Conservation (phyloP, 1,140 invertebrate species). For the Halictus rubicundus region DNA sequence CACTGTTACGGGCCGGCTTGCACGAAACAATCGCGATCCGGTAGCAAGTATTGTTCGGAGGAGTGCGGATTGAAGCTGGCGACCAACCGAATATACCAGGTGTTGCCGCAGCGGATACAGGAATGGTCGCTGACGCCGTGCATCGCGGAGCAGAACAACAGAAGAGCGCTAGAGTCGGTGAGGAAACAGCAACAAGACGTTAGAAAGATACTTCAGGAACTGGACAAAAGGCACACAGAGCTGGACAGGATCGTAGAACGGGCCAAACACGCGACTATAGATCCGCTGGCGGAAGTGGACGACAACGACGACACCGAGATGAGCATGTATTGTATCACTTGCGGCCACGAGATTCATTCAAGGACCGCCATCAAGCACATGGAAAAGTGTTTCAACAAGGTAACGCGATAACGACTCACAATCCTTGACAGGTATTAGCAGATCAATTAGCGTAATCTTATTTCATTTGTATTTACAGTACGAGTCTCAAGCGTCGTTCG, state of each 20-base stretch:
- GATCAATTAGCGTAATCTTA: conserved; percentile 9
- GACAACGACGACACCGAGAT: conserved; percentile 90
- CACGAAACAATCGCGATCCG: conserved; percentile 86
- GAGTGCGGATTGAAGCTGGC: conserved; percentile 96
- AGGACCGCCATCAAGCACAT: conserved; percentile 94
- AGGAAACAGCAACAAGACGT: conserved; percentile 89
- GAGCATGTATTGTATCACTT: conserved; percentile 97
- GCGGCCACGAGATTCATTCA: conserved; percentile 95
- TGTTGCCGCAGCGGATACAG: conserved; percentile 94
- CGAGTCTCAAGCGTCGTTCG: conserved; percentile 98
- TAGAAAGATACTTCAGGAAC: conserved; percentile 86
- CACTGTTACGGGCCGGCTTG: conserved; percentile 97
- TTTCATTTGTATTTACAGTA: conserved; percentile 82
- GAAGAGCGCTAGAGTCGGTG: conserved; percentile 90
- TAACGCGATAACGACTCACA: conserved; percentile 58
- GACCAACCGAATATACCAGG: conserved; percentile 91
- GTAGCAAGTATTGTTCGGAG: conserved; percentile 97
- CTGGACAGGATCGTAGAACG: conserved; percentile 91
- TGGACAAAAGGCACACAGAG: conserved; percentile 89
- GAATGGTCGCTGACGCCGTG: conserved; percentile 96
- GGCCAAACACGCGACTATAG: conserved; percentile 86
- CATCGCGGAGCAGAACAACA: conserved; percentile 92
- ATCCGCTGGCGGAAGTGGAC: conserved; percentile 83
- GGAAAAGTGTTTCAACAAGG: conserved; percentile 97
- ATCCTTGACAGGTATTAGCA: not conserved